These are phyloP conservation scores for Mus musculus DNA, from an alignment of 2,113 vertebrate genomes.

Conservation along the genomic window DNA sequence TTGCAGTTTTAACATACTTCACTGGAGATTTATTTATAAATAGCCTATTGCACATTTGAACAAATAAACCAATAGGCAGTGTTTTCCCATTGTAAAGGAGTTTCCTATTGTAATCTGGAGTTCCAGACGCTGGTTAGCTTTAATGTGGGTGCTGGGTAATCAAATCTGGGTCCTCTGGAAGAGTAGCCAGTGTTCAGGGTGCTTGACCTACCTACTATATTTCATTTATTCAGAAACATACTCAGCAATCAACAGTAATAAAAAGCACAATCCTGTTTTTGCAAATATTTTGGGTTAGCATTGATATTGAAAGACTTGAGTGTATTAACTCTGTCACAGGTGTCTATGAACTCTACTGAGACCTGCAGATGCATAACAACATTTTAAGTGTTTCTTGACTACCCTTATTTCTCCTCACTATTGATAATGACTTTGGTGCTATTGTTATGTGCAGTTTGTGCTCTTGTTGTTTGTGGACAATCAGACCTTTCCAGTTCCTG, in stretches of 20 bases:
- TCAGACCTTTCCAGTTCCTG: background rate
- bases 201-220: background rate
- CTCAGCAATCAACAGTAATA: background rate
- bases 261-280: background rate
- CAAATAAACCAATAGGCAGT: constrained; percentile 79
- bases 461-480: background rate
- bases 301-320: background rate
- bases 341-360: background rate
- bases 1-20: constrained; percentile 57
- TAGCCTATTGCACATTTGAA: constrained; percentile 79
- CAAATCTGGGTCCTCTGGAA: background rate
- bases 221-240: constrained; percentile 2
- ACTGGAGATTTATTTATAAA: constrained; percentile 83
- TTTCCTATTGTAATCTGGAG: background rate
- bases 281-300: background rate
- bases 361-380: background rate
- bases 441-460: background rate
- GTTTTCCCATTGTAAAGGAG: constrained; percentile 80
- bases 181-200: background rate
- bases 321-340: background rate
- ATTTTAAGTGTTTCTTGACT: background rate
- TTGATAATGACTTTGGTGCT: background rate
- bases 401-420: background rate
- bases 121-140: background rate
- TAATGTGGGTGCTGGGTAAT: background rate